Conservation (phyloP, 2,888 invertebrate genomes). For the Eulithis testata region DNA sequence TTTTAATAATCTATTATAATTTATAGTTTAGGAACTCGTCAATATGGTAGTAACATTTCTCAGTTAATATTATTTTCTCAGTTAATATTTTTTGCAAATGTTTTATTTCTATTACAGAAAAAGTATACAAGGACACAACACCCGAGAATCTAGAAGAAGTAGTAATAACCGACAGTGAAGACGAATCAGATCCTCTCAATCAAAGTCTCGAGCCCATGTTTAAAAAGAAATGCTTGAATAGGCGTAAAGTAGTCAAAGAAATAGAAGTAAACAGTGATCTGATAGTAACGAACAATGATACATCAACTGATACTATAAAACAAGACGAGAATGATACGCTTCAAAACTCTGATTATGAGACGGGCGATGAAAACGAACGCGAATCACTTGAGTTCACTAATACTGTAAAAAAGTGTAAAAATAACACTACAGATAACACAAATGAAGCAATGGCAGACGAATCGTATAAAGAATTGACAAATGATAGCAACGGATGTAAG, state of each 20-base stretch:
- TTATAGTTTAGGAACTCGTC: too few relatives aligned
- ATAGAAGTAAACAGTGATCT: constrained; percentile 43
- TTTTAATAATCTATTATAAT: too few relatives aligned
- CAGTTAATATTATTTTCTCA: too few relatives aligned
- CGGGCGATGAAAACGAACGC: constrained; percentile 42
- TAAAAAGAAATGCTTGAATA: constrained; percentile 60
- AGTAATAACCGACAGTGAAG: constrained; percentile 59
- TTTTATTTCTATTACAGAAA: constrained; percentile 54
- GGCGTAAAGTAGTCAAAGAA: constrained; percentile 46
- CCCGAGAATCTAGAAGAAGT: constrained; percentile 48
- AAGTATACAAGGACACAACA: constrained; percentile 50
- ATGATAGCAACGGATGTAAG: neutral
- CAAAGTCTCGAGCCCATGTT: constrained; percentile 72
- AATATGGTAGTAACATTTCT: too few relatives aligned
- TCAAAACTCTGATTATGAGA: constrained; percentile 35
- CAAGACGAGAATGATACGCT: constrained; percentile 42
- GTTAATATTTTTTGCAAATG: too few relatives aligned
- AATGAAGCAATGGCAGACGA: neutral
- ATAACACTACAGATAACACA: constrained; percentile 3
- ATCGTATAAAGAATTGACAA: constrained; percentile 8
- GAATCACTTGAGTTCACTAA: constrained; percentile 16
- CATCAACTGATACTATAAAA: constrained; percentile 49
- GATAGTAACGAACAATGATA: constrained; percentile 33
- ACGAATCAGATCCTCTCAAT: constrained; percentile 59
- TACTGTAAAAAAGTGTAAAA: constrained; percentile 19